Evolutionary conservation across 2,113 vertebrate species (phyloP).

Genomic region (Cacatua alba): DNA sequence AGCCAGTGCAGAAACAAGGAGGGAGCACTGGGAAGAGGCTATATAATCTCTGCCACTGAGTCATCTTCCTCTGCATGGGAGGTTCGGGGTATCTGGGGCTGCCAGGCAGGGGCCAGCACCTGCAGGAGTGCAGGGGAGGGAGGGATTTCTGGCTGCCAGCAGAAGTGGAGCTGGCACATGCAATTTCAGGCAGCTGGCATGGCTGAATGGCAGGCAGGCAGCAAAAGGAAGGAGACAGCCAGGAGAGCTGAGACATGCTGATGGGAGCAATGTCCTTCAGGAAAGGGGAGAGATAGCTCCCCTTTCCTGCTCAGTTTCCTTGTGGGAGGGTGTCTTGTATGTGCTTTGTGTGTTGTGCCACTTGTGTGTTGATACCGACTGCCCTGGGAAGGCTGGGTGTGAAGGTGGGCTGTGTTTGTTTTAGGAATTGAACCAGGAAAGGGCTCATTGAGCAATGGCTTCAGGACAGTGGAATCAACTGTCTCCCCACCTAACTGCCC

Average conservation of each 20-base stretch:
- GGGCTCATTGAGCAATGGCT: not conserved
- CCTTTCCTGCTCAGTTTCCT: not conserved
- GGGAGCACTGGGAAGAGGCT: not conserved
- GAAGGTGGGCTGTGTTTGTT: not conserved
- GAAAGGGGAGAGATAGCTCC: not conserved
- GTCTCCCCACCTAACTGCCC: not conserved
- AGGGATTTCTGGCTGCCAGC: not conserved
- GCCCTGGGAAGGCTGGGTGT: not conserved
- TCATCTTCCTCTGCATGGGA: not conserved
- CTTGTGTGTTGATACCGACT: fast-evolving
- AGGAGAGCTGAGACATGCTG: not conserved
- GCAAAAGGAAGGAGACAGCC: not conserved
- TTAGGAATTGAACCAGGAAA: not conserved
- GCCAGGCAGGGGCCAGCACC: not conserved
- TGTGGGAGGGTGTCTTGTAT: not conserved
- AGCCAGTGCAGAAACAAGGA: not conserved
- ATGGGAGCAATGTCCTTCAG: not conserved
- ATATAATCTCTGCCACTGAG: not conserved
- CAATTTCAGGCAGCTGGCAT: not conserved
- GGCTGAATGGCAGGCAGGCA: not conserved
- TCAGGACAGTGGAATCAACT: not conserved
- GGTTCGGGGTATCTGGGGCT: not conserved
- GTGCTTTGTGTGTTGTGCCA: not conserved
- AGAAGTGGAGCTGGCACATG: not conserved
- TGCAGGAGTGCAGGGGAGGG: not conserved